Evolutionary conservation across 2,888 invertebrate genomes (phyloP), one percentile per base, ranked within the genome.

Genomic region (Tridacna gigas): DNA sequence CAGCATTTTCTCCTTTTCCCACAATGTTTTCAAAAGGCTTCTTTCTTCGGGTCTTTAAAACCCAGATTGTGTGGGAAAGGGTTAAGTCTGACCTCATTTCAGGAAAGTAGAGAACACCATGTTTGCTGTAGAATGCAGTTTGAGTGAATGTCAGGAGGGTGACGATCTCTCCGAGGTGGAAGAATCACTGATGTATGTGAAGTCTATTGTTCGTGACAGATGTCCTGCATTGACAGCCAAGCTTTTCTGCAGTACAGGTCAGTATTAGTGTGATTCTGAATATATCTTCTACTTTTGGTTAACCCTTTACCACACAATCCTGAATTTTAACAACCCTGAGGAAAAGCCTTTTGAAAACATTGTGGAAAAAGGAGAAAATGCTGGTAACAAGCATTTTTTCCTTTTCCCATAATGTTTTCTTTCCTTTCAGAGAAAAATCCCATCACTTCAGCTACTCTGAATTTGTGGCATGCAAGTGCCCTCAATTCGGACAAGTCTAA

Each of bases 51-150:
- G 7, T 37, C 3, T 37, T 37, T 4, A 37, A 37, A 37, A 37
- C 37, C 7, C 7, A 7, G 37, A 20, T 56, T 56, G 20, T 56
- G 3, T 56, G 56, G 56, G 2, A 56, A 56, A 56, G 3, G 20
- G 56, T n/a, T 37, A 67, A 15, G 13, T 22, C 18, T 67, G 28
- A 5, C 45, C 28, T 37, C 22, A 5, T 67, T 26, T 20, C 37
- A 71, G 71, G 47, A 71, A 63, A 28, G 28, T 66, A n/a, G 28
- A 61, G 28, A 77, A 77, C 63, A 48, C 79, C 13, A n/a, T 79
- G 7, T 20, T 73, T 9, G 78, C 75, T 22, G 28, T 81, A 60
- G 61, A 76, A 47, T 83, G 83, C 63, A 48, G 66, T 28, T 26
- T 78, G 1, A 37, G 48, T 7, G 26, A 71, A 13, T 84, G 84